phyloP scores from a whole-genome alignment of 2,113 vertebrate genomes.

The Prunella himalayana region DNA sequence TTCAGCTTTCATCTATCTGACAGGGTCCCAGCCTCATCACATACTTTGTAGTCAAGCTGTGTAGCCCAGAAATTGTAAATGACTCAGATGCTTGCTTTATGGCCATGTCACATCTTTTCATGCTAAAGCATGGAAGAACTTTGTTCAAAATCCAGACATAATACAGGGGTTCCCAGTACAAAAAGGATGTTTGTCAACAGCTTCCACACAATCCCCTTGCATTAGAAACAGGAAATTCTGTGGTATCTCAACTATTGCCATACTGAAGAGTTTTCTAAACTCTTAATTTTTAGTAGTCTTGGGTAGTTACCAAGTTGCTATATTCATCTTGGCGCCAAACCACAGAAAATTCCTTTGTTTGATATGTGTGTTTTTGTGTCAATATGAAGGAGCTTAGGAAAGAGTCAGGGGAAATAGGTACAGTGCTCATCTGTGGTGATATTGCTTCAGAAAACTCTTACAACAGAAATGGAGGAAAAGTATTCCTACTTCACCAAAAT shows the following conservation, averaged over 20 bases:
- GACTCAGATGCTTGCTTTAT: background rate
- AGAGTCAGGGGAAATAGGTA: background rate
- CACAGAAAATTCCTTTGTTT: background rate
- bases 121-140: background rate
- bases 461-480: background rate
- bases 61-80: background rate
- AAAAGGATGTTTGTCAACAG: background rate
- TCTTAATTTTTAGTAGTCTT: background rate
- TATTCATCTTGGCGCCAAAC: background rate
- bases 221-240: background rate
- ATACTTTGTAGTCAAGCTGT: background rate
- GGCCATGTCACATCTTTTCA: rapidly evolving
- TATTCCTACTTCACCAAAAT: background rate
- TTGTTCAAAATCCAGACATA: background rate
- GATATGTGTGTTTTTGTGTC: background rate
- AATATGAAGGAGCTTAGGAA: background rate
- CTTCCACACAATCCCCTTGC: background rate
- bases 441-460: background rate
- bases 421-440: background rate
- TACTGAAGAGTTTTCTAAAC: background rate
- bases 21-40: background rate
- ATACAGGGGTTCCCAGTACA: background rate
- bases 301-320: background rate
- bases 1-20: background rate
- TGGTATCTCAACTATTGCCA: background rate